Percentiles rank a stretch among this genome's conserved stretches.
phyloP scores from a whole-genome alignment of 2,797 vertebrate species.

The Phoebastria nigripes region DNA sequence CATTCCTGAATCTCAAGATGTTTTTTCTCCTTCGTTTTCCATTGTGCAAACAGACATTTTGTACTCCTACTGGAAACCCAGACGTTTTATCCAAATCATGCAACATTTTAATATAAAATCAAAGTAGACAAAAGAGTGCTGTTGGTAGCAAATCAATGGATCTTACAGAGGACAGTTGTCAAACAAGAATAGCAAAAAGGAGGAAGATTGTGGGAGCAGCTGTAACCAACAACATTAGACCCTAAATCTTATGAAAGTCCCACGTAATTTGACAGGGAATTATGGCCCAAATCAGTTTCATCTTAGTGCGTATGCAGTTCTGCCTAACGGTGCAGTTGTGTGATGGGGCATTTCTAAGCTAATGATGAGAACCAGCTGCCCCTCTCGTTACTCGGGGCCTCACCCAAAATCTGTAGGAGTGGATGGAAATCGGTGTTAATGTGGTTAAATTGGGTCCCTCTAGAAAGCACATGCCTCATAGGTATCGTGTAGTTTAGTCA shows the following conservation, averaged over 20 bases:
- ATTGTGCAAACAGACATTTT: background rate
- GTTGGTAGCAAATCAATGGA: background rate
- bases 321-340: background rate
- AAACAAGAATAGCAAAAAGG: background rate
- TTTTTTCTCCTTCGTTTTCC: background rate
- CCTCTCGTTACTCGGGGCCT: background rate
- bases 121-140: background rate
- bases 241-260: background rate
- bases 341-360: background rate
- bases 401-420: background rate
- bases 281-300: background rate
- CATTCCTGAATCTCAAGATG: background rate
- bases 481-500: background rate
- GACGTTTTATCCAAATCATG: background rate
- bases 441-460: background rate
- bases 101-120: background rate
- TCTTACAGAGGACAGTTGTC: background rate
- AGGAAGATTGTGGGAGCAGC: background rate
- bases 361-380: background rate
- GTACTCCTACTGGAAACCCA: background rate
- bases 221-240: background rate
- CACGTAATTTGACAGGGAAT: background rate
- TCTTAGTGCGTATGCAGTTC: background rate
- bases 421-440: background rate
- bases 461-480: background rate